Percentiles rank a stretch among this genome's conserved stretches.
These are phyloP conservation scores for Amia ocellicauda DNA, from an alignment of 2,113 vertebrate species.

Conservation along the genomic window DNA sequence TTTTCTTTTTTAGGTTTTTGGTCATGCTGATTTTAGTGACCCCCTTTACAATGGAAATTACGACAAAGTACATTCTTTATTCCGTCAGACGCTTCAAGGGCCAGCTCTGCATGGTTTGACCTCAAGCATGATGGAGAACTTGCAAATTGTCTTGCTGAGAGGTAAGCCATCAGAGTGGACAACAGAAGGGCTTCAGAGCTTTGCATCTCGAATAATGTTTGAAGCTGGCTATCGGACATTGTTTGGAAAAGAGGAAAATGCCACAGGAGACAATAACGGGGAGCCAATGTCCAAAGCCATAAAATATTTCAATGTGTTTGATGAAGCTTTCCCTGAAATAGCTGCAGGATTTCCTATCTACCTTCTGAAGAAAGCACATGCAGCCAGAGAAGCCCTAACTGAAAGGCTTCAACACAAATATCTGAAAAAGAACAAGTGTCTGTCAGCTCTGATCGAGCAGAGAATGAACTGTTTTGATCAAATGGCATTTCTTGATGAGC, in stretches of 20 bases:
- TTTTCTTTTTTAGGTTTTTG: conserved; percentile 37
- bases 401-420: conserved; percentile 29
- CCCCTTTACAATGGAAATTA: conserved; percentile 27
- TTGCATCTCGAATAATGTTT: conserved; percentile 48
- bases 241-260: conserved; percentile 37
- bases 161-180: conserved; percentile 22
- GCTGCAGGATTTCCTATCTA: conserved; percentile 41
- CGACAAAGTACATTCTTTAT: conserved; percentile 38
- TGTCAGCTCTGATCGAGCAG: conserved; percentile 41
- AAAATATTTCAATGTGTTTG: conserved; percentile 42
- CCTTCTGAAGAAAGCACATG: conserved; percentile 29
- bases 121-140: conserved; percentile 40
- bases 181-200: conserved; percentile 39
- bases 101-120: conserved; percentile 27
- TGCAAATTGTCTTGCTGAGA: conserved; percentile 33
- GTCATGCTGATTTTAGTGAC: conserved; percentile 39
- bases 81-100: conserved; percentile 46
- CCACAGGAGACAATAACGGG: neutral
- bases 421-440: conserved; percentile 30
- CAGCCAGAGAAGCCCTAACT: conserved; percentile 40
- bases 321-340: conserved; percentile 40
- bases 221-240: conserved; percentile 48
- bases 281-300: conserved; percentile 24
- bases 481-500: conserved; percentile 40
- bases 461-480: conserved; percentile 42